Evolutionary conservation across 2,113 vertebrate genomes (phyloP).

Genomic region (Euleptes europaea): DNA sequence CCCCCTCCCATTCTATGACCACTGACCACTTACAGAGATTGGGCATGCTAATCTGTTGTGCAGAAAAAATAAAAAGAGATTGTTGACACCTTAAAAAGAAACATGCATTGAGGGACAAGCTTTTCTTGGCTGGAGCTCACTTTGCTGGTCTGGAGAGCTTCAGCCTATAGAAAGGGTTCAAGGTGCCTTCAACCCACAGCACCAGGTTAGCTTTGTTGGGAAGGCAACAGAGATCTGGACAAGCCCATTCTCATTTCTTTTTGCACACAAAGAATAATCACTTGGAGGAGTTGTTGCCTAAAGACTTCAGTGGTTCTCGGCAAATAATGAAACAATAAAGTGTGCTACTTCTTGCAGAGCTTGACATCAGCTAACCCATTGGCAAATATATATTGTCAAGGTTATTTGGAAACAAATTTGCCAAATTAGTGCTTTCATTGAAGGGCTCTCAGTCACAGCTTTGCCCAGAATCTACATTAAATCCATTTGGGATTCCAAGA

Average conservation of each 20-base stretch:
- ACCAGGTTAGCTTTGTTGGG: no score
- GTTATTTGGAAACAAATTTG: background rate
- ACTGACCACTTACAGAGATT: no score
- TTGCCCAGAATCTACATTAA: constrained; percentile 53
- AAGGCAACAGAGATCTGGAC: background rate
- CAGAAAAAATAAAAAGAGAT: no score
- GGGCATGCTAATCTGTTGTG: no score
- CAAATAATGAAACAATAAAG: background rate
- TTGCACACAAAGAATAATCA: background rate
- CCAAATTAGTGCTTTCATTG: constrained; percentile 1
- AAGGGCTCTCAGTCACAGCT: constrained; percentile 38
- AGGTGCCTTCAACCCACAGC: no score
- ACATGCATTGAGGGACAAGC: no score
- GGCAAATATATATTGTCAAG: background rate
- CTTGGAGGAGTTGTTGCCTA: background rate
- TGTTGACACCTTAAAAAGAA: no score
- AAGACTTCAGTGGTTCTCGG: background rate
- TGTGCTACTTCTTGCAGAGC: background rate
- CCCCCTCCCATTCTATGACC: no score
- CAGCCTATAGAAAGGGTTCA: no score
- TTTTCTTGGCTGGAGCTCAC: no score
- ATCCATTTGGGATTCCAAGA: background rate
- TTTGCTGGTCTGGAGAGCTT: no score
- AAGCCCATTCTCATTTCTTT: background rate
- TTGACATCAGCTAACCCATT: background rate